Conservation (phyloP, 2,888 invertebrate species). For the Chymomyza procnemis region DNA sequence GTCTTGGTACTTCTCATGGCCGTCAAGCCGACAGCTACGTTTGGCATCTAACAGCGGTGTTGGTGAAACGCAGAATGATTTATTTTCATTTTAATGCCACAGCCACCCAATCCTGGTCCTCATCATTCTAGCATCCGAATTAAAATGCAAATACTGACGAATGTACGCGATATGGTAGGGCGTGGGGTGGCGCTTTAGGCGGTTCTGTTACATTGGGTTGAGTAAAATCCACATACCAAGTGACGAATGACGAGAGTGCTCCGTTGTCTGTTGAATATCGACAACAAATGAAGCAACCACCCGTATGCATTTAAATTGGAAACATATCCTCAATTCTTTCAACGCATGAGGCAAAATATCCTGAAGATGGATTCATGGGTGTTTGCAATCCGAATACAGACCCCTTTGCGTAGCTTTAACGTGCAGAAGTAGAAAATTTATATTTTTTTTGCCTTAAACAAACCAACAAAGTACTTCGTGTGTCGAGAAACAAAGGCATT, state of each 20-base stretch:
- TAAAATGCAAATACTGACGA: conserved; percentile 77
- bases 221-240: background rate
- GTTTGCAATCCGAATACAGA: no score
- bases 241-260: background rate
- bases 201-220: background rate
- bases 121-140: conserved; percentile 71
- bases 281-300: background rate
- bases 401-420: no score
- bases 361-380: background rate
- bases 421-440: no score
- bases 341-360: background rate
- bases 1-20: background rate
- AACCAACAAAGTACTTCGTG: no score
- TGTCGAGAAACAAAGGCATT: no score
- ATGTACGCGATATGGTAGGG: conserved; percentile 51
- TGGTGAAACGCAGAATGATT: conserved; percentile 57
- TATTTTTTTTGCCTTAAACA: no score
- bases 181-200: background rate
- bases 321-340: background rate
- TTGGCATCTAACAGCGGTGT: background rate
- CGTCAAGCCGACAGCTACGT: background rate
- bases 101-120: conserved; percentile 22
- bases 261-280: background rate
- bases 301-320: background rate
- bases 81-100: conserved; percentile 59